phyloP scores from a whole-genome alignment of 2,797 vertebrate genomes.

The Gorsachius magnificus region DNA sequence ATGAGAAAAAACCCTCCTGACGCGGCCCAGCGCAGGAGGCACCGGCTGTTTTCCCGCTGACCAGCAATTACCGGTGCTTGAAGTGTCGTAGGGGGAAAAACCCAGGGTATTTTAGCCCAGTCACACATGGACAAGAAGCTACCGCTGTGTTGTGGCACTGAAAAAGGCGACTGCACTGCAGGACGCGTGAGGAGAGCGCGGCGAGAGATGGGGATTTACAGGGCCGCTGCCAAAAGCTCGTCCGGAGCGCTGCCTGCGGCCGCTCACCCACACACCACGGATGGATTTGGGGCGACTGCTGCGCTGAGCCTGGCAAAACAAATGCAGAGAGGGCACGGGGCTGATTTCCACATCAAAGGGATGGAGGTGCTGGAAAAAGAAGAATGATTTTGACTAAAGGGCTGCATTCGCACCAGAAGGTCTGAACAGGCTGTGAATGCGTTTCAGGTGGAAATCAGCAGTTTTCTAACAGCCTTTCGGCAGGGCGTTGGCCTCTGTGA shows the following conservation, averaged over 20 bases:
- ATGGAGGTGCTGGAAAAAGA: neutral
- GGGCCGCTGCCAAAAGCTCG: neutral
- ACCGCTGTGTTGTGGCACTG: neutral
- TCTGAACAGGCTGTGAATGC: neutral
- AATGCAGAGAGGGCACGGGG: neutral
- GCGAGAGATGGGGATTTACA: neutral
- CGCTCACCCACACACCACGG: fast-evolving
- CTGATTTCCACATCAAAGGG: neutral
- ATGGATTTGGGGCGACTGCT: fast-evolving
- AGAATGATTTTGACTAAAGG: neutral
- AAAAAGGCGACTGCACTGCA: neutral
- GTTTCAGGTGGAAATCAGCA: neutral
- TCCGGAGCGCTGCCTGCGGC: neutral
- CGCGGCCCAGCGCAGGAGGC: neutral
- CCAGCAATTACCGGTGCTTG: fast-evolving
- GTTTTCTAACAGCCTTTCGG: neutral
- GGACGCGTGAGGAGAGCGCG: fast-evolving
- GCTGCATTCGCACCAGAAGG: neutral
- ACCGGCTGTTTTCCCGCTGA: fast-evolving
- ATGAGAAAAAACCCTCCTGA: neutral
- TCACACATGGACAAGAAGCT: neutral
- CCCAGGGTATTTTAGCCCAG: neutral
- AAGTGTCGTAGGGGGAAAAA: neutral
- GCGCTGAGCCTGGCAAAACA: neutral
- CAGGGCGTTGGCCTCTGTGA: neutral